Conservation (phyloP, 2,113 vertebrate genomes). For the Propithecus coquereli region DNA sequence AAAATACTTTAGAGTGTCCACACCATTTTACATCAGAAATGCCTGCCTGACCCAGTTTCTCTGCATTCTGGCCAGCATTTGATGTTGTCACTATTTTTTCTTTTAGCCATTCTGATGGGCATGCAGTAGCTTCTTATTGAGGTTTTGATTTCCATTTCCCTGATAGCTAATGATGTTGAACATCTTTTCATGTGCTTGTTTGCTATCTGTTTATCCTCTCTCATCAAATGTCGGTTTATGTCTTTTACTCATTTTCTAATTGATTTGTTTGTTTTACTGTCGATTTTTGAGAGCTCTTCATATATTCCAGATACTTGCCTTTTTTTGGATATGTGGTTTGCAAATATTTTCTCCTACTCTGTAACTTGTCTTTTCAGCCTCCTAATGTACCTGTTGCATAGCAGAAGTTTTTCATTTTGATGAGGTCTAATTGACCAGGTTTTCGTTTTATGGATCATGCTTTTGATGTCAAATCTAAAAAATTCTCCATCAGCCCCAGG, state of each 20-base stretch:
- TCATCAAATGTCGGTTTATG: not conserved
- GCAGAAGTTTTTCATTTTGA: not conserved
- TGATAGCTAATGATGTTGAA: no score
- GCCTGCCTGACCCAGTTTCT: not conserved
- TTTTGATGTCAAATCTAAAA: not conserved
- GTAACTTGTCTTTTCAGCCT: not conserved
- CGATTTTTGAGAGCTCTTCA: not conserved
- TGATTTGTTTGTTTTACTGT: not conserved
- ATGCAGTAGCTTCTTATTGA: not conserved
- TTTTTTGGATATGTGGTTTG: not conserved
- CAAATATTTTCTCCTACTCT: not conserved
- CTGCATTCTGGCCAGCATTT: not conserved
- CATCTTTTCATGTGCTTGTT: not conserved
- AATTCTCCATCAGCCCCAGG: not conserved
- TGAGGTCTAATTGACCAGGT: not conserved
- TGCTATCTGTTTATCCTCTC: not conserved
- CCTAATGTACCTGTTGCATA: not conserved
- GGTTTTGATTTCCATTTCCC: not conserved
- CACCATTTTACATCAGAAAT: not conserved
- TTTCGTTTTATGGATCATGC: not conserved
- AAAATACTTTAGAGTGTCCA: not conserved
- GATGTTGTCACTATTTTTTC: not conserved
- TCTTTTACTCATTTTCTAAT: not conserved
- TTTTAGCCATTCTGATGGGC: not conserved
- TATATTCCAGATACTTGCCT: not conserved